Conservation (phyloP, 2,888 invertebrate species). For the Lottia gigantea region DNA sequence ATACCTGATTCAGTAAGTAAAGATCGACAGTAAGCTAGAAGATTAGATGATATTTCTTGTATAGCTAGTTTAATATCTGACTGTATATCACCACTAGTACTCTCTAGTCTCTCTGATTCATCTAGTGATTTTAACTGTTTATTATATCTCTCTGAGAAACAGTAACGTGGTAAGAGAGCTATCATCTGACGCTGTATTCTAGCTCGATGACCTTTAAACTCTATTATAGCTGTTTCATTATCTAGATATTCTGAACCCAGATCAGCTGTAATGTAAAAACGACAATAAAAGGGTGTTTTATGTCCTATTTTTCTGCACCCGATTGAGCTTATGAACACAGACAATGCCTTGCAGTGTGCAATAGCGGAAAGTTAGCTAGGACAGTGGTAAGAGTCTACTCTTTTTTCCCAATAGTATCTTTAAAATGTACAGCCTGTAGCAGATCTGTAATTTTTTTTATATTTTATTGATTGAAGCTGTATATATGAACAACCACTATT, state of each 20-base stretch:
- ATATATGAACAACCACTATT: no score
- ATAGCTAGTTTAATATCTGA: slow-evolving; percentile 52
- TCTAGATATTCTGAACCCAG: slow-evolving; percentile 38
- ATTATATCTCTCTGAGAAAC: slow-evolving; percentile 53
- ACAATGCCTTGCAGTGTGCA: no score
- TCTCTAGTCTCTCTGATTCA: slow-evolving; percentile 17
- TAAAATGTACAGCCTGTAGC: no score
- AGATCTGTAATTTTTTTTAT: no score
- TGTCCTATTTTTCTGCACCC: no score
- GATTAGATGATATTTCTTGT: slow-evolving; percentile 61
- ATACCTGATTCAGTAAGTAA: slow-evolving; percentile 57
- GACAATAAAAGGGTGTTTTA: no score
- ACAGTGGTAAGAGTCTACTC: no score
- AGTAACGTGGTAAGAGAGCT: slow-evolving; percentile 79
- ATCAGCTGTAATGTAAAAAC: slow-evolving; percentile 28
- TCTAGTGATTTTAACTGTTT: slow-evolving; percentile 52
- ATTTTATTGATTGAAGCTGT: no score
- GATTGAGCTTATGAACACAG: no score
- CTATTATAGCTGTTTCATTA: slow-evolving; percentile 54
- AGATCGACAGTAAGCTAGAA: slow-evolving; percentile 61
- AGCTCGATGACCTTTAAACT: slow-evolving; percentile 67
- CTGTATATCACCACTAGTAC: slow-evolving; percentile 32
- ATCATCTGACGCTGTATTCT: slow-evolving; percentile 82
- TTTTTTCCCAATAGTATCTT: no score
- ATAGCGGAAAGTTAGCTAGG: no score